Evolutionary conservation across 2,113 vertebrate species (phyloP).

Genomic region (Cyrtonyx montezumae): DNA sequence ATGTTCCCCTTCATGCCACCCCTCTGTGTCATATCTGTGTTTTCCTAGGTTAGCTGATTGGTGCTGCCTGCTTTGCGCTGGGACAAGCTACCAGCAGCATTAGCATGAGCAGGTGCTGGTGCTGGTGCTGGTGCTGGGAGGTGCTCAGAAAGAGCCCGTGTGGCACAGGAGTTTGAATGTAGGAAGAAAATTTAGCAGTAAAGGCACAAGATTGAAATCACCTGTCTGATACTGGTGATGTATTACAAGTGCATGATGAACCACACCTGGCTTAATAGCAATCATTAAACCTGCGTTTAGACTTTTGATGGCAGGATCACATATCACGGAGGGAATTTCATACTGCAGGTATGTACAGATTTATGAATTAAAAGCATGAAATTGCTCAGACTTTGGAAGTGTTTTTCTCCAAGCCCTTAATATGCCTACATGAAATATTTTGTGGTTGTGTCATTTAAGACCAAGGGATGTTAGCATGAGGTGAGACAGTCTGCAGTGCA

Average conservation of each 20-base stretch:
- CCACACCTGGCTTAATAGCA: neutral
- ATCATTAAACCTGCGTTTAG: neutral
- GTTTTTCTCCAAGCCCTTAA: neutral
- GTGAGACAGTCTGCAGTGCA: neutral
- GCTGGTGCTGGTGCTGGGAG: fast-evolving
- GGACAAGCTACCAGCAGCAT: neutral
- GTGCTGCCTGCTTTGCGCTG: neutral
- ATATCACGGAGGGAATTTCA: neutral
- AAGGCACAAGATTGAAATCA: neutral
- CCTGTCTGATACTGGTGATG: neutral
- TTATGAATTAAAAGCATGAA: neutral
- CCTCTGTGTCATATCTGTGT: neutral
- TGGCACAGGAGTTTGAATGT: neutral
- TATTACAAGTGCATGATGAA: neutral
- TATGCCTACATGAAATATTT: neutral
- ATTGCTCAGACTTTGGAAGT: neutral
- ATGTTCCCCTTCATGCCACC: neutral
- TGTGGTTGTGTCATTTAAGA: neutral
- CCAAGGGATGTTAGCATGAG: neutral
- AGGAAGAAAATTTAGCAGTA: neutral
- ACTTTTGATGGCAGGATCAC: neutral
- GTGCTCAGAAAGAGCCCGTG: neutral
- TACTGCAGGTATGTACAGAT: neutral
- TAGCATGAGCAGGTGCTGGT: fast-evolving
- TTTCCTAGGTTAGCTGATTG: slow-evolving; percentile 18